Conservation (phyloP, 2,888 invertebrate species). For the Caenorhabditis sulstoni region DNA sequence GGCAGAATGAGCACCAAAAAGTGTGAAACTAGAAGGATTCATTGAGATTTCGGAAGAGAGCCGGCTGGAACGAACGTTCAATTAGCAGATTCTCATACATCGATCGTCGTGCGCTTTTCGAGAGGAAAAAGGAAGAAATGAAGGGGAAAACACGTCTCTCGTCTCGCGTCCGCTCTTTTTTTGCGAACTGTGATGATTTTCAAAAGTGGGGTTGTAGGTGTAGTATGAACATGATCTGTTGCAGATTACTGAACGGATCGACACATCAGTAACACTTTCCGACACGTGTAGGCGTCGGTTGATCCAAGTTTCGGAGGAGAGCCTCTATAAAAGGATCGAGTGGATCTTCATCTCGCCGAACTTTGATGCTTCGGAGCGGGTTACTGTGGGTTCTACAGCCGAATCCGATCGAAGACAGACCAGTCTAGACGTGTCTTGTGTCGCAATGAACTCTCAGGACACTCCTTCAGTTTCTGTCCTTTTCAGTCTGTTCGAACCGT, state of each 20-base stretch:
- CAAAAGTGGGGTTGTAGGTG: conserved; percentile 7
- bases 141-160: neutral
- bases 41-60: neutral
- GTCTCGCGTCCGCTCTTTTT: neutral
- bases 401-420: too few species aligned
- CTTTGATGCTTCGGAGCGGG: too few species aligned
- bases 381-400: too few species aligned
- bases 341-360: too few species aligned
- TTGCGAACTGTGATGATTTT: neutral
- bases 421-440: too few species aligned
- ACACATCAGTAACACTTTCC: conserved; percentile 47
- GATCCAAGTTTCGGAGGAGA: conserved; percentile 4
- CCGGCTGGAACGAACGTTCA: conserved; percentile 25
- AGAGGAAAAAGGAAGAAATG: conserved; percentile 15
- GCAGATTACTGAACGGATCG: conserved; percentile 9
- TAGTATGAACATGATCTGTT: conserved; percentile 20
- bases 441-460: too few species aligned
- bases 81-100: conserved; percentile 32
- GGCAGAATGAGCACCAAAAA: conserved; percentile 13
- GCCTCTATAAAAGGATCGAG: conserved; percentile 8
- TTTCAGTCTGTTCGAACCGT: neutral
- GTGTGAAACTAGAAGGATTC: conserved; percentile 33
- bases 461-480: neutral
- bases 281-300: conserved; percentile 43
- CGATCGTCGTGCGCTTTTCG: conserved; percentile 6